These are phyloP conservation scores for Orchesellides sinensis DNA, from an alignment of 2,888 invertebrate genomes.

Conservation along the genomic window DNA sequence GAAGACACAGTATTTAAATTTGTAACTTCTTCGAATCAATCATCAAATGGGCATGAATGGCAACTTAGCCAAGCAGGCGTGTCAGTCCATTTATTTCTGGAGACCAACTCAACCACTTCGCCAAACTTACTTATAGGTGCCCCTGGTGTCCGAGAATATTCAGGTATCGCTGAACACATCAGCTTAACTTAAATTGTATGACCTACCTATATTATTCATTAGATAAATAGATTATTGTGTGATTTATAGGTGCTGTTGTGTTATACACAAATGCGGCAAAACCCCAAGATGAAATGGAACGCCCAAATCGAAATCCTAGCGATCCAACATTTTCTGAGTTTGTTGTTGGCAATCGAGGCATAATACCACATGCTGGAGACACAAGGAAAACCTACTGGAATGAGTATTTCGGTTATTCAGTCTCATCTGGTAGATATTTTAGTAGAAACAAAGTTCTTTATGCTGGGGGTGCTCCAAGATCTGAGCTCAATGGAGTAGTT, in stretches of 20 bases:
- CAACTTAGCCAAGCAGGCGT: constrained; percentile 43
- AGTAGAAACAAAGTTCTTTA: constrained; percentile 25
- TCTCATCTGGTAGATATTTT: constrained; percentile 53
- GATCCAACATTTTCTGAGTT: constrained; percentile 44
- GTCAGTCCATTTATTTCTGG: constrained; percentile 31
- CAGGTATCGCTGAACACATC: constrained; percentile 26
- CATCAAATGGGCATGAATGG: constrained; percentile 26
- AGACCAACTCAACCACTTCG: too few species aligned
- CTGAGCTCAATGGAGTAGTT: constrained; percentile 45
- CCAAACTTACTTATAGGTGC: constrained; percentile 55
- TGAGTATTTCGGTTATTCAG: constrained; percentile 53
- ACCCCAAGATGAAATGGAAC: background rate
- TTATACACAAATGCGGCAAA: constrained; percentile 33
- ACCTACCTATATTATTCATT: too few species aligned
- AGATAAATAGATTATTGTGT: too few species aligned
- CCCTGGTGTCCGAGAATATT: constrained; percentile 55
- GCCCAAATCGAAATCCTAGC: constrained; percentile 34
- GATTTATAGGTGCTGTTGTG: constrained; percentile 42
- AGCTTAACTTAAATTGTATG: too few species aligned
- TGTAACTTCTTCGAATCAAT: background rate
- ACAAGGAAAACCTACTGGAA: constrained; percentile 10
- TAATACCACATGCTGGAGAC: background rate
- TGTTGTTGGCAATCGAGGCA: constrained; percentile 34
- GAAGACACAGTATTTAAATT: background rate
- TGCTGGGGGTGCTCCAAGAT: constrained; percentile 59